Evolutionary conservation across 2,888 invertebrate species (phyloP).

Genomic region (Eupithecia pulchellata): DNA sequence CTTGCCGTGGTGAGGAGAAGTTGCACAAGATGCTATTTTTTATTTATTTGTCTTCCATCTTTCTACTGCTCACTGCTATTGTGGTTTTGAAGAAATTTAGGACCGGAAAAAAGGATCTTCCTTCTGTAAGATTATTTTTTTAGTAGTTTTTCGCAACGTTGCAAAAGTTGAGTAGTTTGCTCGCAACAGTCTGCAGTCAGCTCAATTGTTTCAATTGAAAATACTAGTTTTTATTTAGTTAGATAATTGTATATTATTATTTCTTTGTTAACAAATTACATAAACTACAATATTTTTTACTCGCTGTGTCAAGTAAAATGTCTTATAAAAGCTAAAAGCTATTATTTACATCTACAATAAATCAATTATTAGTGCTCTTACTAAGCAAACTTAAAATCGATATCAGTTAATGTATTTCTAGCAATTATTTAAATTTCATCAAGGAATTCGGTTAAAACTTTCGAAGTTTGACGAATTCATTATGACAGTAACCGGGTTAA

Average conservation of each 20-base stretch:
- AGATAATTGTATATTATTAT: too few relatives aligned
- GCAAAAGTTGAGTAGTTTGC: too few relatives aligned
- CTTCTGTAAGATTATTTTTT: slow-evolving; percentile 27
- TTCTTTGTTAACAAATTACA: too few relatives aligned
- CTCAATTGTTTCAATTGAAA: too few relatives aligned
- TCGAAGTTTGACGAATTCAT: too few relatives aligned
- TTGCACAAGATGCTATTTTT: slow-evolving; percentile 59
- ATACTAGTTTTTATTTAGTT: too few relatives aligned
- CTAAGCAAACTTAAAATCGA: background rate
- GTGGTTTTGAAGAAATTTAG: slow-evolving; percentile 63
- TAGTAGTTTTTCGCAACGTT: too few relatives aligned
- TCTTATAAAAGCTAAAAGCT: background rate
- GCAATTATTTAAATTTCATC: too few relatives aligned
- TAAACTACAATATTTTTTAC: too few relatives aligned
- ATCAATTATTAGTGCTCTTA: background rate
- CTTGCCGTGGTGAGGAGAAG: slow-evolving; percentile 45
- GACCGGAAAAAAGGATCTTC: slow-evolving; percentile 56
- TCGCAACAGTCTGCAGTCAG: too few relatives aligned
- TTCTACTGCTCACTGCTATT: slow-evolving; percentile 60
- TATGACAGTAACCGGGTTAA: too few relatives aligned
- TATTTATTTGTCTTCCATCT: slow-evolving; percentile 64
- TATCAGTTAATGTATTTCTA: background rate
- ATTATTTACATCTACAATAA: background rate
- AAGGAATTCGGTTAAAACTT: too few relatives aligned
- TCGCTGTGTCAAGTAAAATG: background rate